Base-by-base conservation (phyloP, 1,140 invertebrate genomes). In the Schlechtendalia chinensis region DNA sequence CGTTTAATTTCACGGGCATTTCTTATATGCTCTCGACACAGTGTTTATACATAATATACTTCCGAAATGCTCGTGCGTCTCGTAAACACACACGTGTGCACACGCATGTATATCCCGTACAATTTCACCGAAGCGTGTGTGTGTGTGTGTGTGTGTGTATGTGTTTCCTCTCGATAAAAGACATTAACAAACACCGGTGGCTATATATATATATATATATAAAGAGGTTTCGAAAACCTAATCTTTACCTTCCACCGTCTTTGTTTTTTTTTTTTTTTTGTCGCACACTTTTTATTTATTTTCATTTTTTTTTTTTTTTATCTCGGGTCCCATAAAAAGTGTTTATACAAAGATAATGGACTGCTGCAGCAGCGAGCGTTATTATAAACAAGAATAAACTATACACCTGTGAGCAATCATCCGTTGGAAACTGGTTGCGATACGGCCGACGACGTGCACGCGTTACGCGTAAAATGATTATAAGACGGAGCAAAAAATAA, bases 151-250 rank as follows among this genome's bases (percentile, higher is more conserved):
- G 32, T 39, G 32, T 39, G 32, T 39, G 32, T 39, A 29, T 59
- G n/a, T 59, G 45, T 77, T 77, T 77, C 72, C 54, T 77, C 54
- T 77, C 72, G 72, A 77, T 77, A 77, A 77, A 77, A 77, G 11
- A 45, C 54, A 77, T 77, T 77, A 77, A 58, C 71, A 56, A 77
- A 77, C 72, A 59, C 54, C 54, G 24, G 69, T 54, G 69, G 54
- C 47, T 54, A 16, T 29, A 54, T 54, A 56, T 19, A 17, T 53
- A 53, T 19, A 45, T 47, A 67, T 50, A 58, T 29, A 19, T 50
- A 50, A 17, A 29, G 27, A 12, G 29, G 47, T 72, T 72, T 54
- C 24, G 17, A 72, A 72, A 72, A 72, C 47, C 50, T 72, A 72
- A 72, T 72, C 69, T 72, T 71, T 29, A 29, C 69, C 24, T 72